phyloP scores from a whole-genome alignment of 2,113 vertebrate species.

The Lates calcarifer region DNA sequence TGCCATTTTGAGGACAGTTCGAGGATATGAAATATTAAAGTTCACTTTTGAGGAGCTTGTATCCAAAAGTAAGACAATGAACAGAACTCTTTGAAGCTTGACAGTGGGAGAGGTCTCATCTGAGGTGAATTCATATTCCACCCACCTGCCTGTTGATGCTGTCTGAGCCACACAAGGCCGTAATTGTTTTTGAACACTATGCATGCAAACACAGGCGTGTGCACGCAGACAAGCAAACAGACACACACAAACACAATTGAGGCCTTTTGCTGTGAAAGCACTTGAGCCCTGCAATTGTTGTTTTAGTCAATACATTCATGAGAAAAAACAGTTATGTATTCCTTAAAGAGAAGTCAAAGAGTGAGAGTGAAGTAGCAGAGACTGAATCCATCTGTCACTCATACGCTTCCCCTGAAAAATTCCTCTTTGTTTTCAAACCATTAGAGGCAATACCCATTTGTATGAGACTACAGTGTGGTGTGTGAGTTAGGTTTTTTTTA shows the following conservation, averaged over 20 bases:
- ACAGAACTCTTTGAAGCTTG: conserved; percentile 58
- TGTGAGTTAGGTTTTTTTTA: conserved; percentile 1
- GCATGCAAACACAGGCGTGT: conserved; percentile 17
- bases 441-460: conserved; percentile 59
- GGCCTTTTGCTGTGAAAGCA: conserved; percentile 26
- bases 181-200: conserved; percentile 54
- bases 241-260: conserved; percentile 4
- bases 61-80: conserved; percentile 50
- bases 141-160: conserved; percentile 69
- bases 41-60: conserved; percentile 55
- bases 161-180: conserved; percentile 47
- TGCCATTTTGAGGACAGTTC: conserved; percentile 52
- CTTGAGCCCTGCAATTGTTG: conserved; percentile 18
- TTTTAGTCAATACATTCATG: conserved; percentile 33
- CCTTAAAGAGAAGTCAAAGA: conserved; percentile 28
- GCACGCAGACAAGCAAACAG: background rate
- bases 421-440: conserved; percentile 60
- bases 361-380: conserved; percentile 20
- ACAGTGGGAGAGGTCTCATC: conserved; percentile 50
- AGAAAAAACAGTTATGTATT: conserved; percentile 31
- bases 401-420: conserved; percentile 27
- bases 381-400: conserved; percentile 51
- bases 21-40: conserved; percentile 61
- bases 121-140: conserved; percentile 64
- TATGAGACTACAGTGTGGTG: conserved; percentile 31